Evolutionary conservation across 1,140 invertebrate genomes (phyloP).

Genomic region (Diorhabda sublineata): DNA sequence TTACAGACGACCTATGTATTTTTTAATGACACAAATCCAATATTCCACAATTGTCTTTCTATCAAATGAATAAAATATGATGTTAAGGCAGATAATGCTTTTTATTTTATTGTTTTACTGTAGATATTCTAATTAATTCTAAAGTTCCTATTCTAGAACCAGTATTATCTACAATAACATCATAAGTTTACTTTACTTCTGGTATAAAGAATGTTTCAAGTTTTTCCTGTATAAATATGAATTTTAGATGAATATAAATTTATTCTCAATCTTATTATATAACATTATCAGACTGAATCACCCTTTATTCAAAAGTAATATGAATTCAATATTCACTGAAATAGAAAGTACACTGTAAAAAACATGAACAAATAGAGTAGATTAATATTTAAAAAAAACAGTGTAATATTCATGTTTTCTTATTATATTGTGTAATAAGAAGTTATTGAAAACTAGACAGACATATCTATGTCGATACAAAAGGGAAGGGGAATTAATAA

Average conservation of each 20-base stretch:
- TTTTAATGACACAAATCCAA: not conserved
- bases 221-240: no score
- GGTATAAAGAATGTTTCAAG: no score
- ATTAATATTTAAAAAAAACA: constrained; percentile 27
- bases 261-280: no score
- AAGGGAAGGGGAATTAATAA: no score
- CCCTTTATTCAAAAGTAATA: not conserved
- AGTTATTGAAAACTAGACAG: constrained; percentile 24
- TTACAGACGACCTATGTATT: not conserved
- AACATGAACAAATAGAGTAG: constrained; percentile 29
- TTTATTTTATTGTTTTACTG: not conserved
- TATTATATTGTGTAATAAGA: constrained; percentile 21
- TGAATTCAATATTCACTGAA: not conserved
- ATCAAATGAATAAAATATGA: not conserved
- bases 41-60: not conserved
- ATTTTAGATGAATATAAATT: no score
- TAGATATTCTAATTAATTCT: not conserved
- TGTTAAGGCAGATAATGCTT: not conserved
- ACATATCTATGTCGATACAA: constrained; percentile 1
- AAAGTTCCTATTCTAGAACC: not conserved
- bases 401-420: constrained; percentile 24
- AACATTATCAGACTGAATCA: no score
- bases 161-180: not conserved
- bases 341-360: constrained; percentile 6
- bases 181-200: not conserved